Evolutionary conservation across 2,888 invertebrate genomes (phyloP).

Genomic region (Dolomedes plantarius): DNA sequence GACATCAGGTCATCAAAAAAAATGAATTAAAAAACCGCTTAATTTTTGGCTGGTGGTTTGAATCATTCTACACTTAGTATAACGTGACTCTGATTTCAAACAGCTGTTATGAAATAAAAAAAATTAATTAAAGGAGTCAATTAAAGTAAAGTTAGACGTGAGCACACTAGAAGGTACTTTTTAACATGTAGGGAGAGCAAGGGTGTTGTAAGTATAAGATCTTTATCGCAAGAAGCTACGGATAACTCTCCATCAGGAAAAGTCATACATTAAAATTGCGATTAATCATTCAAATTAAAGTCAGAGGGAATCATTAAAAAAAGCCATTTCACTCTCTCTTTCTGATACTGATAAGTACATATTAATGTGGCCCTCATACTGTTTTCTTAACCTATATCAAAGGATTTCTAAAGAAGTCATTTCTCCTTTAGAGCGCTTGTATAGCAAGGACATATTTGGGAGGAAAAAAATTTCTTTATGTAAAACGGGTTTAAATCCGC

Average conservation of each 20-base stretch:
- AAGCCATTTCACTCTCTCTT: not conserved
- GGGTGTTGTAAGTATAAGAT: not conserved
- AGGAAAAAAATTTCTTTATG: too few relatives aligned
- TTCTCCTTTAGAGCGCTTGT: too few relatives aligned
- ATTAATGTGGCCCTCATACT: too few relatives aligned
- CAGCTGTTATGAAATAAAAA: not conserved
- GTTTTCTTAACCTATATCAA: too few relatives aligned
- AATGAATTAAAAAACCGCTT: not conserved
- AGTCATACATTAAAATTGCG: not conserved
- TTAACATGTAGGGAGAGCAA: conserved; percentile 1
- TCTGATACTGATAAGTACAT: not conserved
- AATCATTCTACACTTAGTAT: not conserved
- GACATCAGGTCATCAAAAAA: conserved; percentile 4
- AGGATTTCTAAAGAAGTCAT: too few relatives aligned
- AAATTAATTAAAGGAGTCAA: conserved; percentile 4
- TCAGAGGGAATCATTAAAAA: not conserved
- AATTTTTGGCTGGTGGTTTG: not conserved
- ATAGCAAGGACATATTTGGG: too few relatives aligned
- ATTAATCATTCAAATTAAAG: not conserved
- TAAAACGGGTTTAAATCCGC: too few relatives aligned
- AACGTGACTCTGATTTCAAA: not conserved
- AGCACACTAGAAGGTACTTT: not conserved
- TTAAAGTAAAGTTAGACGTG: not conserved
- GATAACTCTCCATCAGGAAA: not conserved
- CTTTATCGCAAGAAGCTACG: not conserved